Percentiles rank a stretch among this genome's conserved stretches.
Conservation (phyloP, 2,888 invertebrate species). For the Bellardia pandia region DNA sequence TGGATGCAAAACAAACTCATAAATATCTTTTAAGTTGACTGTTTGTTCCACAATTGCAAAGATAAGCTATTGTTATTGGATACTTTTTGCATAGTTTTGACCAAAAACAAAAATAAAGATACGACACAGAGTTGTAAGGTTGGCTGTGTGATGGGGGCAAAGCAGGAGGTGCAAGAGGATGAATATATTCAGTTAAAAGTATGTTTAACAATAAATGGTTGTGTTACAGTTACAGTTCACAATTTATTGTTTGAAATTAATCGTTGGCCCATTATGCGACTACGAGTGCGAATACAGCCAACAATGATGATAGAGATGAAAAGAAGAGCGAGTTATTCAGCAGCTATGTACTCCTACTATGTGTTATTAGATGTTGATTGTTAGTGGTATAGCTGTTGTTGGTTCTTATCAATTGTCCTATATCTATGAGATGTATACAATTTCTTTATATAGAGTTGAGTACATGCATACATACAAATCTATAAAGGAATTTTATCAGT, state of each 20-base stretch:
- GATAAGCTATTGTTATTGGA: constrained; percentile 68
- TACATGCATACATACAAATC: background rate
- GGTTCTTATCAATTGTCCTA: constrained; percentile 60
- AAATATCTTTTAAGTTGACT: constrained; percentile 56
- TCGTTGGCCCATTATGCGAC: constrained; percentile 54
- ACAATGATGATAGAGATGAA: constrained; percentile 34
- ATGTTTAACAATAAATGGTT: constrained; percentile 62
- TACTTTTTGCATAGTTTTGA: constrained; percentile 61
- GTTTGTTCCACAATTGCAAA: constrained; percentile 57
- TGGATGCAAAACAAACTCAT: constrained; percentile 60
- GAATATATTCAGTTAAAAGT: constrained; percentile 43
- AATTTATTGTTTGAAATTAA: constrained; percentile 70
- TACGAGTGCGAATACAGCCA: constrained; percentile 9
- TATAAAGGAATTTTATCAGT: constrained; percentile 37
- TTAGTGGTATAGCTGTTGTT: background rate
- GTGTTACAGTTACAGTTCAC: constrained; percentile 70
- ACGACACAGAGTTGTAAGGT: background rate
- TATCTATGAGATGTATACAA: constrained; percentile 57
- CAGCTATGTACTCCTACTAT: constrained; percentile 43
- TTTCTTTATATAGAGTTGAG: constrained; percentile 39
- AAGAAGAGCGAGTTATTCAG: constrained; percentile 26
- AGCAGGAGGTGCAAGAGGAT: background rate
- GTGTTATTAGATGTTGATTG: background rate
- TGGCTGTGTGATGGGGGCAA: background rate
- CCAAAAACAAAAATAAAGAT: constrained; percentile 11